Percentiles rank a stretch among this genome's conserved stretches.
phyloP scores from a whole-genome alignment of 2,888 invertebrate species.

The Fabriciana adippe region DNA sequence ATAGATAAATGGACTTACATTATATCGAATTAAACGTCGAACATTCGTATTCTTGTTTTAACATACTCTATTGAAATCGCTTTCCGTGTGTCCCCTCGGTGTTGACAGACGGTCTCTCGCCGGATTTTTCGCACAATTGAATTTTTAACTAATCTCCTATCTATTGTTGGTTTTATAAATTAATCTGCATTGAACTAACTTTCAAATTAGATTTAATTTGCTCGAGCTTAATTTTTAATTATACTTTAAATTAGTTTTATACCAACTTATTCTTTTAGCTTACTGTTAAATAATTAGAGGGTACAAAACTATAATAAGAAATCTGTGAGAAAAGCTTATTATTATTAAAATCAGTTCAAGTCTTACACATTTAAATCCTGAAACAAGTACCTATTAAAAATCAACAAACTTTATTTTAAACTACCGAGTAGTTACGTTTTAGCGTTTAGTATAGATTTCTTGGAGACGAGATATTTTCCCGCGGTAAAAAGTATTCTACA shows the following conservation, averaged over 20 bases:
- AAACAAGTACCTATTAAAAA: not conserved
- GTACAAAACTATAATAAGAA: too few species aligned
- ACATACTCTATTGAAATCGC: not conserved
- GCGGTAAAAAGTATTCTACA: too few species aligned
- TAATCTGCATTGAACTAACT: slow-evolving; percentile 50
- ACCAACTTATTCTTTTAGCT: not conserved
- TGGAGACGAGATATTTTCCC: too few species aligned
- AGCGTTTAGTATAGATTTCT: too few species aligned
- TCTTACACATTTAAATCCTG: too few species aligned
- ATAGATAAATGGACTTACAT: not conserved
- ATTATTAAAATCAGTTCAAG: too few species aligned
- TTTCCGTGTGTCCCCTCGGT: slow-evolving; percentile 27
- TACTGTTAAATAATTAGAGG: not conserved
- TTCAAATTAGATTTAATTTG: slow-evolving; percentile 29
- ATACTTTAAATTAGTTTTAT: not conserved
- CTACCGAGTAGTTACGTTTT: too few species aligned
- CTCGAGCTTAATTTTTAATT: not conserved
- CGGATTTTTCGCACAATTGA: slow-evolving; percentile 74
- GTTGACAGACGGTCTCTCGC: slow-evolving; percentile 47
- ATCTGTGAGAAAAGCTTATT: too few species aligned
- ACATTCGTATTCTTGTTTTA: slow-evolving; percentile 18
- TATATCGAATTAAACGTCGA: slow-evolving; percentile 6
- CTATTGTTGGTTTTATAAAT: slow-evolving; percentile 58
- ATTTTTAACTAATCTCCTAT: slow-evolving; percentile 67
- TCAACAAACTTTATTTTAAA: not conserved